phyloP scores from a whole-genome alignment of 2,888 invertebrate genomes.

The Trisateles emortualis region DNA sequence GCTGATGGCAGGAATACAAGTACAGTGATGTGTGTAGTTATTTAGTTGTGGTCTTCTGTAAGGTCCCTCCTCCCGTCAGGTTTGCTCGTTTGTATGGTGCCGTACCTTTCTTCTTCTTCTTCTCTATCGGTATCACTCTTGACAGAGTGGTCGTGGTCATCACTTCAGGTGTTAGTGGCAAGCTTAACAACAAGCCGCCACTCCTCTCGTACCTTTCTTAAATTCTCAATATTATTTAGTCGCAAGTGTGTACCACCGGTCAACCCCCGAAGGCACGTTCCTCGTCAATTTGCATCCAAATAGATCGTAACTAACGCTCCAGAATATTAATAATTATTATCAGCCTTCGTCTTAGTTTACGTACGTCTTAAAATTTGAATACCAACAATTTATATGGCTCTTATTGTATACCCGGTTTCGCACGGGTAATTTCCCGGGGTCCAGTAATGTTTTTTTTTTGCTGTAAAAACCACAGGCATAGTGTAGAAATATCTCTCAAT shows the following conservation, averaged over 20 bases:
- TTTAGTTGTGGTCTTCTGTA: too few species aligned
- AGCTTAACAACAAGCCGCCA: not conserved
- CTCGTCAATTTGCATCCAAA: constrained; percentile 47
- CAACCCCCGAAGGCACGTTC: constrained; percentile 33
- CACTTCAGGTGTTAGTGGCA: not conserved
- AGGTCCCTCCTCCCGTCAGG: too few species aligned
- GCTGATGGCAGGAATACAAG: too few species aligned
- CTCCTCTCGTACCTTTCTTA: not conserved
- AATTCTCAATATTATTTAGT: not conserved
- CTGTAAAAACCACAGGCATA: too few species aligned
- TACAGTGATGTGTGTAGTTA: too few species aligned
- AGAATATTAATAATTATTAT: constrained; percentile 46
- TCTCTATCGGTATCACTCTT: too few species aligned
- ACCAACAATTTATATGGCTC: not conserved
- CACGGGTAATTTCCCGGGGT: too few species aligned
- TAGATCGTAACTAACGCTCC: constrained; percentile 37
- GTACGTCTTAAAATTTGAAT: constrained; percentile 20
- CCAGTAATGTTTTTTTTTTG: too few species aligned
- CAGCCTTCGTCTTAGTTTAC: constrained; percentile 28
- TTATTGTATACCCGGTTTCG: too few species aligned
- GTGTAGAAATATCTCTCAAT: too few species aligned
- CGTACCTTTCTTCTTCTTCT: too few species aligned
- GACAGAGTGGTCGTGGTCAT: not conserved
- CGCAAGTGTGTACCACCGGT: constrained; percentile 13
- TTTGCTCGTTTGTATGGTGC: too few species aligned